phyloP scores from a whole-genome alignment of 2,888 invertebrate genomes.

The Sylvicola fuscatus region DNA sequence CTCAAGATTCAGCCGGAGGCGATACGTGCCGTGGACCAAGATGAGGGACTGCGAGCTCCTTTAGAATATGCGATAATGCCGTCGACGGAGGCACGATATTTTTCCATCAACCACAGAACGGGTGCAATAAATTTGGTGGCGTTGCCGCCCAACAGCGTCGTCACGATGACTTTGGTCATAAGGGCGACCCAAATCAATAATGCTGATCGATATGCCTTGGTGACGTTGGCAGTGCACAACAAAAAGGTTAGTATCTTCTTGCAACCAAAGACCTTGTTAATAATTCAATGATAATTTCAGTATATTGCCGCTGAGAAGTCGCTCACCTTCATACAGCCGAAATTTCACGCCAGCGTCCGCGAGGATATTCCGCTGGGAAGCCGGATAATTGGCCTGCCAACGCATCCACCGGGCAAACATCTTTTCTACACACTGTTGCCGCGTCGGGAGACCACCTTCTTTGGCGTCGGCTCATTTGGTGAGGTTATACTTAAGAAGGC shows the following conservation, averaged over 20 bases:
- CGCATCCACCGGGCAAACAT: slow-evolving; percentile 40
- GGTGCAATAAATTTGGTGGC: slow-evolving; percentile 20
- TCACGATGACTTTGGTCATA: slow-evolving; percentile 60
- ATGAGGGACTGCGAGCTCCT: slow-evolving; percentile 24
- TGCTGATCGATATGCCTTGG: slow-evolving; percentile 67
- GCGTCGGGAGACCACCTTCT: slow-evolving; percentile 48
- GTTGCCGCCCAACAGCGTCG: slow-evolving; percentile 21
- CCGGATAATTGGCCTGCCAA: slow-evolving; percentile 46
- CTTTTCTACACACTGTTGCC: slow-evolving; percentile 59
- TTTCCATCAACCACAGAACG: slow-evolving; percentile 22
- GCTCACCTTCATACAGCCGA: slow-evolving; percentile 47
- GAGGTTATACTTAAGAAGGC: slow-evolving; percentile 54
- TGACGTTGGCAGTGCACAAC: slow-evolving; percentile 36
- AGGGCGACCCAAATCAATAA: slow-evolving; percentile 73
- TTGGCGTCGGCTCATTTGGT: slow-evolving; percentile 57
- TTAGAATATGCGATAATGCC: slow-evolving; percentile 24
- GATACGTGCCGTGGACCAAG: slow-evolving; percentile 58
- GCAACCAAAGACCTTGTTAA: neutral
- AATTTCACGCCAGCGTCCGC: slow-evolving; percentile 46
- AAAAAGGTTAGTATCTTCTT: slow-evolving; percentile 14
- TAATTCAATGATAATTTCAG: neutral
- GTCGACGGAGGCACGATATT: slow-evolving; percentile 23
- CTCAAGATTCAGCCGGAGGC: slow-evolving; percentile 49
- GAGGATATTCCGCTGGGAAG: slow-evolving; percentile 59
- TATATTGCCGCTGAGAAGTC: slow-evolving; percentile 10